Evolutionary conservation across 2,797 vertebrate genomes (phyloP), one percentile per base, ranked within the genome.

Genomic region (Gymnoscopelus microlampas): DNA sequence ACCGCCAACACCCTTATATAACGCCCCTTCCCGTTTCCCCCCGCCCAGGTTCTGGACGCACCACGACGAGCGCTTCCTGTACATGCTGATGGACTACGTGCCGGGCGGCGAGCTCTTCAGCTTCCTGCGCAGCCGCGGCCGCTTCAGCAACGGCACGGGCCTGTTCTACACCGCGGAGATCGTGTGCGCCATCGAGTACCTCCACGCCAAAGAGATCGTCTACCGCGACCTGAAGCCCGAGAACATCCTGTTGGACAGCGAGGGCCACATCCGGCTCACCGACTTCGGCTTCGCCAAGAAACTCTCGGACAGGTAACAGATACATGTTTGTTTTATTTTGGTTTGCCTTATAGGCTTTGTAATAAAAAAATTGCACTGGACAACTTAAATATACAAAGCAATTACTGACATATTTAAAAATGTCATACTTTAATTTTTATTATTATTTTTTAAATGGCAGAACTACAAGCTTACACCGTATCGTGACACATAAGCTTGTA

Each of bases 231-330:
- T 99, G 80, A 99, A 99, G 87, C 98, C 98, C 0, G 98, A 99
- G 87, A 99, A 99, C 91, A 97, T 99, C 74, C 93, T 99, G 80
- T 91, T 99, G 87, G 97, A 98, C 87, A 88, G 92, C 2, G 96
- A 98, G 60, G 98, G 98, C 2, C 97, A 99, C 90, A 95, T 99
- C 87, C 96, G 97, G 63, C 95, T 99, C 72, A 99, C 98, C 0
- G 98, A 99, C 91, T 99, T 99, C 0, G 98, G 98, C 78, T 99
- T 99, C 29, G 97, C 98, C 11, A 99, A 99, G 91, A 99, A 99
- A 65, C 94, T 99, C 24, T 94, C 94, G 0, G 98, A 98, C 91
- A 95, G 95, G 97, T 98, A 87, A 32, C 29, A 32, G 3, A 32
- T 32, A 5, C 3, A 32, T 32, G 4, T 5, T 32, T 32, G 3